Base-by-base conservation (phyloP, 2,113 vertebrate genomes). In the Pterocles orientalis region DNA sequence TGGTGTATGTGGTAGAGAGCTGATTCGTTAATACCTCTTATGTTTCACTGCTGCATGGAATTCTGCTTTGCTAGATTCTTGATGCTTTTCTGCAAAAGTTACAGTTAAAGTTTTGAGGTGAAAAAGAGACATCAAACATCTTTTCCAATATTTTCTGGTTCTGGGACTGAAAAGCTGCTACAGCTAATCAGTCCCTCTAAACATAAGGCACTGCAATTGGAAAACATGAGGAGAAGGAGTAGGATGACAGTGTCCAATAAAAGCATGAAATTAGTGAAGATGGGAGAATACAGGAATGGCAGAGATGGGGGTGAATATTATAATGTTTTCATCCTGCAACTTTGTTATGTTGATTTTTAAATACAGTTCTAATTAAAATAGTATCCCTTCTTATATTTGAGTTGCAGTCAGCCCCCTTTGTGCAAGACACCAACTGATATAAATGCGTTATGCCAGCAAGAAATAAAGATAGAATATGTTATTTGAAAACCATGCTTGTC, bases 391-490 rank as follows among this genome's bases (percentile, higher is more conserved):
- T 80, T 92, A 36, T 5, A 66, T 34, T 0, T 94, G 75, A 92
- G 28, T 51, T 50, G 34, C 53, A 71, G 45, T 86, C 83, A 77
- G n/a, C 12, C 95, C 47, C 57, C 50, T 81, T 41, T 92, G 70
- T 76, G 85, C 43, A 89, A 69, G 87, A 82, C 77, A 90, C 41
- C 51, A n/a, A 2, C 25, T 64, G 85, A 92, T 80, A 80, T 14
- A 43, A 92, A 80, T 84, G 82, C 94, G 19, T 88, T 93, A 90
- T 66, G 56, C 83, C 75, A 65, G 73, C 60, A 75, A 87, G 94
- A 94, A 91, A 86, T 95, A 90, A 94, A 80, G 72, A 88, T 68
- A 91, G 69, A 95, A n/a, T 89, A 84, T 41, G 54, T 73, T 86
- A 76, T 80, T 88, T 85, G 85, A 94, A 97, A 95, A 14, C 72